Percentiles rank a stretch among this genome's conserved stretches.
phyloP scores from a whole-genome alignment of 2,797 vertebrate species.

The Threskiornis aethiopicus region DNA sequence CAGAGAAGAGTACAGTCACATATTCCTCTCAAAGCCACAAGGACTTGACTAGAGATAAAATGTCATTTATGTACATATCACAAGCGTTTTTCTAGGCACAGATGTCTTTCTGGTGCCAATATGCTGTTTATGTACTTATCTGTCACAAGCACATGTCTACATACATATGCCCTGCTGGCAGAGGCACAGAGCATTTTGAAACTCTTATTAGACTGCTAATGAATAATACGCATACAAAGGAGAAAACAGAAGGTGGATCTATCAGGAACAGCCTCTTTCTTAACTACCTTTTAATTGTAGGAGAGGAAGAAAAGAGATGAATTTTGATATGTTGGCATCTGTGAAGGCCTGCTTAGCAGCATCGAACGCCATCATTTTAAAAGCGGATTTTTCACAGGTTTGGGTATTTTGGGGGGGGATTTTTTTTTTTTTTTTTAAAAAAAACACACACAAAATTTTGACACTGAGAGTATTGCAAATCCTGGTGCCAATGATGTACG shows the following conservation, averaged over 20 bases:
- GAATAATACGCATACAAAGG: slow-evolving; percentile 76
- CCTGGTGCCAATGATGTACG: slow-evolving; percentile 75
- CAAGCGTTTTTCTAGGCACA: slow-evolving; percentile 71
- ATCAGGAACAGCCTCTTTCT: slow-evolving; percentile 69
- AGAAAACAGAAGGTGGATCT: slow-evolving; percentile 73
- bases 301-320: slow-evolving; percentile 71
- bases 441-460: slow-evolving; percentile 46
- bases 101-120: slow-evolving; percentile 76
- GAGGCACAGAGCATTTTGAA: slow-evolving; percentile 63
- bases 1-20: slow-evolving; percentile 61
- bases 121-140: slow-evolving; percentile 77
- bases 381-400: slow-evolving; percentile 73
- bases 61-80: slow-evolving; percentile 75
- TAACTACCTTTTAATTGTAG: slow-evolving; percentile 76
- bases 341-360: slow-evolving; percentile 61
- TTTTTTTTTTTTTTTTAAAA: neutral
- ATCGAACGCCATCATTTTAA: slow-evolving; percentile 62
- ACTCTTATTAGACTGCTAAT: slow-evolving; percentile 73
- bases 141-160: slow-evolving; percentile 74
- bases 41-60: slow-evolving; percentile 75
- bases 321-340: slow-evolving; percentile 73
- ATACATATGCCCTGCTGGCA: slow-evolving; percentile 81
- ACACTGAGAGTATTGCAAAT: slow-evolving; percentile 77
- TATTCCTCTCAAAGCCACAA: slow-evolving; percentile 67
- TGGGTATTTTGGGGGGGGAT: slow-evolving; percentile 36